Evolutionary conservation across 2,113 vertebrate genomes (phyloP).

Genomic region (Mellivora capensis): DNA sequence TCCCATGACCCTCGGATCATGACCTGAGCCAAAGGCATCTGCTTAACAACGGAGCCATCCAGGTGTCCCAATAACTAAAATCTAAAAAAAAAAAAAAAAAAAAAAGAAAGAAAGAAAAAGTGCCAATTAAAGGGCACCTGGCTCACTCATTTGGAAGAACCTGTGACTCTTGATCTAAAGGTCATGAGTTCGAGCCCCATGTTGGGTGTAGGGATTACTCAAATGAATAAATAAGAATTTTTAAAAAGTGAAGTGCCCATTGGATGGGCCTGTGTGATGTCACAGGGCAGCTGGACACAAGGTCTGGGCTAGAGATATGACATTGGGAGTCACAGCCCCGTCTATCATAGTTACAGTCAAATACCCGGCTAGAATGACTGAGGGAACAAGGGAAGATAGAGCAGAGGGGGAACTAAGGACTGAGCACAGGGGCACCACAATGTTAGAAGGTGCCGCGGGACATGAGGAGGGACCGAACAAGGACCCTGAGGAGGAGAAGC

Average conservation of each 20-base stretch:
- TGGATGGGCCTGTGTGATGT: neutral
- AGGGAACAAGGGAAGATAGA: neutral
- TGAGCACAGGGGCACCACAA: neutral
- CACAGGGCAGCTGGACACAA: neutral
- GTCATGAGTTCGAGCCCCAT: neutral
- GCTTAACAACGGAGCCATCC: too few relatives aligned
- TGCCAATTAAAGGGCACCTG: neutral
- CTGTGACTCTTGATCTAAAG: neutral
- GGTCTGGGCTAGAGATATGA: neutral
- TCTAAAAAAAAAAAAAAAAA: too few relatives aligned
- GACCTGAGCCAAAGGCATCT: too few relatives aligned
- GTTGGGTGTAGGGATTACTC: neutral
- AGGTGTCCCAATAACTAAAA: too few relatives aligned
- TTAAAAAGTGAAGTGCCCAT: neutral
- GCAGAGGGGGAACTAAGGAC: neutral
- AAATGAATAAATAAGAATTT: neutral
- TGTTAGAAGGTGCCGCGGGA: neutral
- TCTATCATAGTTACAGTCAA: neutral
- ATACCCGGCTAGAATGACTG: too few relatives aligned
- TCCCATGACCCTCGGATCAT: too few relatives aligned
- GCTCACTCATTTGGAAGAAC: neutral
- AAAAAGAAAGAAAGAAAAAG: too few relatives aligned
- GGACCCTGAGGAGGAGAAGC: neutral
- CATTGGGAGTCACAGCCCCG: neutral
- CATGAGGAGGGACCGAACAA: neutral